Evolutionary conservation across 2,797 vertebrate species (phyloP).

Genomic region (Propithecus perrieri): DNA sequence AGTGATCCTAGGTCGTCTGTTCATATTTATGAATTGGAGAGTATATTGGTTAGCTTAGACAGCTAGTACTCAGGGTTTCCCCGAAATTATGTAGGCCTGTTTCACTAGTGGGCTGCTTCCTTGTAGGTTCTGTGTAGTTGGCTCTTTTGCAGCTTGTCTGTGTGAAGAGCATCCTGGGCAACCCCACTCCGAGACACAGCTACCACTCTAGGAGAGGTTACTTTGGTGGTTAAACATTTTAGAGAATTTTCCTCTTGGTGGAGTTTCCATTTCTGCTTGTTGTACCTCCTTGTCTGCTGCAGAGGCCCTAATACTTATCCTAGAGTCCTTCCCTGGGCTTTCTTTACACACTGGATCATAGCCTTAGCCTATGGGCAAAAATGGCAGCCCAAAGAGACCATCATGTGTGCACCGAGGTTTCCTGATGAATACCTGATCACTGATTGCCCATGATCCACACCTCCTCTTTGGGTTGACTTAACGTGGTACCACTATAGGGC

Average conservation of each 20-base stretch:
- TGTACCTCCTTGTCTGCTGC: neutral
- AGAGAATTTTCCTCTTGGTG: neutral
- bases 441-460: neutral
- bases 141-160: neutral
- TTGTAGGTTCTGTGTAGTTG: neutral
- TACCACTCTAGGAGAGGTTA: neutral
- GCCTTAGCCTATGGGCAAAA: neutral
- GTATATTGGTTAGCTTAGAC: neutral
- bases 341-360: neutral
- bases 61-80: neutral
- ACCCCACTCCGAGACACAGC: no score
- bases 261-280: neutral
- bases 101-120: neutral
- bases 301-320: neutral
- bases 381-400: neutral
- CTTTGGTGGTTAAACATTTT: neutral
- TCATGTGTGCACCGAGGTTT: neutral
- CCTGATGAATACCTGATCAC: neutral
- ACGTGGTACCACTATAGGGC: neutral
- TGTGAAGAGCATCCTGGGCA: neutral
- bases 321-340: neutral
- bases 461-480: neutral
- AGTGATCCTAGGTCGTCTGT: neutral
- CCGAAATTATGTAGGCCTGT: neutral
- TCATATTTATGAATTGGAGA: neutral